Evolutionary conservation across 2,888 invertebrate genomes (phyloP).

Genomic region (Deladenus siricidicola): DNA sequence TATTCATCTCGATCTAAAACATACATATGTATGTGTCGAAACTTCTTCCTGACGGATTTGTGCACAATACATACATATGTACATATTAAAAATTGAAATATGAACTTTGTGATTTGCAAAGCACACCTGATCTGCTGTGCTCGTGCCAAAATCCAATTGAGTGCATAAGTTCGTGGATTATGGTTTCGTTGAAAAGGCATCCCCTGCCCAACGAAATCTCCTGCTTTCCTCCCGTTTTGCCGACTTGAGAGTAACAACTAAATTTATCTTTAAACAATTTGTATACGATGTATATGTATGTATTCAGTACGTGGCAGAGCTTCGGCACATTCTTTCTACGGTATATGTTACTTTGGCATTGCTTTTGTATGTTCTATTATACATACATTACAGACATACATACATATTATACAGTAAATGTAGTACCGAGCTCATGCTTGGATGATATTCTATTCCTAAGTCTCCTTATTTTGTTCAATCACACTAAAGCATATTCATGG

Average conservation of each 20-base stretch:
- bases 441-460: too few relatives aligned
- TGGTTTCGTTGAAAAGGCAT: constrained; percentile 53
- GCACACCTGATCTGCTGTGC: constrained; percentile 45
- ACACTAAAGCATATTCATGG: too few relatives aligned
- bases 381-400: too few relatives aligned
- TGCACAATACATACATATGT: not conserved
- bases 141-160: constrained; percentile 50
- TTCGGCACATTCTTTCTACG: not conserved
- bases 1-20: constrained; percentile 54
- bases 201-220: constrained; percentile 48
- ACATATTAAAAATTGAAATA: not conserved
- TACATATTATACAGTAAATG: too few relatives aligned
- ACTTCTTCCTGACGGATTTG: not conserved
- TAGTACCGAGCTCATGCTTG: too few relatives aligned
- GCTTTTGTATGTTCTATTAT: too few relatives aligned
- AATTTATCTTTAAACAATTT: constrained; percentile 1
- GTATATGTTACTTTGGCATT: too few relatives aligned
- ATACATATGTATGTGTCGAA: not conserved
- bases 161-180: constrained; percentile 37
- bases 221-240: constrained; percentile 49
- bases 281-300: too few relatives aligned
- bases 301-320: not conserved
- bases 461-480: too few relatives aligned
- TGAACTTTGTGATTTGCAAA: not conserved
- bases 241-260: constrained; percentile 53